Base-by-base conservation (phyloP, 2,888 invertebrate genomes). In the Theretra japonica region DNA sequence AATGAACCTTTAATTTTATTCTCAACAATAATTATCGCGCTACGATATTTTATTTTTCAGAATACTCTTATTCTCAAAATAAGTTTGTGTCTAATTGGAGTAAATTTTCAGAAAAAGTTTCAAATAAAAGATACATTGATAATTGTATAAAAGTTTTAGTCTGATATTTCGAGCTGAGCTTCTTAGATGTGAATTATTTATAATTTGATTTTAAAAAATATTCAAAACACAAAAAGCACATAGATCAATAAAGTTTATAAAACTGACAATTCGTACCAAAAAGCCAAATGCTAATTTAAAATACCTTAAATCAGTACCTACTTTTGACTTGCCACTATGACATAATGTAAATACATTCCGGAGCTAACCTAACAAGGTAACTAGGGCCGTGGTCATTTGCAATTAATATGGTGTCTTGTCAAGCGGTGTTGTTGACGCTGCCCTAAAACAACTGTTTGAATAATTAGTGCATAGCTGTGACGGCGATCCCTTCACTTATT, bases 381-480 rank as follows among this genome's bases (percentile, higher is more conserved):
- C 75, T 75, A 80, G 77, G 80, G 81, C 78, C 41, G 78, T 79
- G 77, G 81, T 83, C 83, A 83, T 88, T 88, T 87, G 86, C 84
- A 89, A 89, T 88, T 88, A 89, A 88, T 88, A 86, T 86, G 84
- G 88, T 86, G 83, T 85, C 81, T 82, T 80, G 79, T 82, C 82
- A 82, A 82, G 79, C 76, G 77, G 79, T 80, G 75, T 74, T 86
- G 87, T 90, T 85, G 80, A 81, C 82, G 74, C 77, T 77, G 82
- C 86, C 90, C 90, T 90, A 89, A 90, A 89, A 87, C 84, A 91
- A 90, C 87, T 88, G 79, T 82, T 80, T 80, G 81, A 82, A 84
- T 85, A 84, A 85, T 83, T 80, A 82, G 78, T 75, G 78, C 77
- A 77, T 76, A 75, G 75, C 70, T 78, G 71, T 76, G 41, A 74